Evolutionary conservation across 1,140 invertebrate genomes (phyloP), one percentile per base, ranked within the genome.

Genomic region (Holcopasites calliopsidis): DNA sequence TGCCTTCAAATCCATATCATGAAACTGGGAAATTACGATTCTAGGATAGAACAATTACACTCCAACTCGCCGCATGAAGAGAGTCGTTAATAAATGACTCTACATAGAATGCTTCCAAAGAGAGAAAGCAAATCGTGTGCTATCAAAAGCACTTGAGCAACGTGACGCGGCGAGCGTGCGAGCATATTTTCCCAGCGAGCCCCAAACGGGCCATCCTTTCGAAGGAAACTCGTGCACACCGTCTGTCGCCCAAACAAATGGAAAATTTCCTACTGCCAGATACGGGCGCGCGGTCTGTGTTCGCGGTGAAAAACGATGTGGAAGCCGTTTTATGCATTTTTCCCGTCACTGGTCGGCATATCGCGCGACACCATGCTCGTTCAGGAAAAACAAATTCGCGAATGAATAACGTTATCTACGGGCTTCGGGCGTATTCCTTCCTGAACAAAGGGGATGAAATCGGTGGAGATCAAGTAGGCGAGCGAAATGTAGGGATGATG

Each of bases 281-380:
- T 26, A 40, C 16, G 26, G 16, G 21, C 7, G 21, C 7, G 16
- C 21, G 28, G n/a, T 16, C 13, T 23, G 40, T 28, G n/a, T 33
- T 16, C 40, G 1, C 38, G 68, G 16, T 58, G 47, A 54, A 70
- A 54, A 54, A 70, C 68, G 26, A 11, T 40, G 13, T 18, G 31
- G 40, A 50, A 64, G 54, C 31, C 26, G 40, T 74, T 65, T 65
- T 55, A 72, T 73, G 65, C 69, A 47, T 47, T 47, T n/a, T 10
- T 5, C 35, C 35, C n/a, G 35, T 38, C 35, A 5, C 35, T 38
- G 35, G 4, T 38, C 35, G 35, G 1, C 44, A n/a, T 47, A 47
- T 47, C 44, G 3, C 18, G 11, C n/a, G 40, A 16, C 40, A 13
- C 11, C 1, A 16, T 47, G 44, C 44, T 3, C 7, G 16, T 0